Percentiles rank a stretch among this genome's conserved stretches.
Evolutionary conservation across 2,888 invertebrate genomes (phyloP).

Genomic region (Cryptophagus acutangulus): DNA sequence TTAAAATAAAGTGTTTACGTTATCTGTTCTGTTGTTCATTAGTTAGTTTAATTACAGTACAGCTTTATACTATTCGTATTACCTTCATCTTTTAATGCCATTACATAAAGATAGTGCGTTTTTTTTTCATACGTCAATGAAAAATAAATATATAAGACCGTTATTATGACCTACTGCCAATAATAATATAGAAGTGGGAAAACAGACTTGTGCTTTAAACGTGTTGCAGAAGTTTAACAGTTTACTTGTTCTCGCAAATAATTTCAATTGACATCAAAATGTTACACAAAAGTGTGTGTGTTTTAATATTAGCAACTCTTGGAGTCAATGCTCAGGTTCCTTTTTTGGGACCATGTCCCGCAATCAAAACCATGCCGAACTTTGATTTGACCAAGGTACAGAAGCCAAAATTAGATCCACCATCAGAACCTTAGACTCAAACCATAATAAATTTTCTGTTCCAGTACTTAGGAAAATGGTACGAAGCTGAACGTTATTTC

Average conservation of each 20-base stretch:
- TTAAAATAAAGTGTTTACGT: too few relatives aligned
- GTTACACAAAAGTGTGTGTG: slow-evolving; percentile 15
- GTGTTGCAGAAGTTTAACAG: slow-evolving; percentile 4
- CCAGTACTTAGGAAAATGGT: slow-evolving; percentile 64
- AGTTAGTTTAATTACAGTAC: too few relatives aligned
- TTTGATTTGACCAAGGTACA: slow-evolving; percentile 59
- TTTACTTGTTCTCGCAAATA: background rate
- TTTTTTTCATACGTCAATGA: too few relatives aligned
- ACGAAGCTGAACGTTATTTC: slow-evolving; percentile 71
- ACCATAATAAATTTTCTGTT: slow-evolving; percentile 12
- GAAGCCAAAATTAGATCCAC: background rate
- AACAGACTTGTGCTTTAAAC: slow-evolving; percentile 1
- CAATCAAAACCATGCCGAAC: slow-evolving; percentile 54
- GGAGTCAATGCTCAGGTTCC: slow-evolving; percentile 54
- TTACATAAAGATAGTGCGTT: too few relatives aligned
- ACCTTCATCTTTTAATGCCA: too few relatives aligned
- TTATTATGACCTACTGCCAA: slow-evolving; percentile 8
- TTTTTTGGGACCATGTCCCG: slow-evolving; percentile 60
- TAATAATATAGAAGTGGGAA: slow-evolving; percentile 42
- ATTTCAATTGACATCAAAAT: slow-evolving; percentile 1
- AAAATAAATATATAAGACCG: slow-evolving; percentile 5
- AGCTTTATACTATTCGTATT: too few relatives aligned
- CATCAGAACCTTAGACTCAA: slow-evolving; percentile 2
- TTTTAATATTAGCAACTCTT: slow-evolving; percentile 12
- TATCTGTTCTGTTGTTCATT: too few relatives aligned